A percentile compares a stretch with the other conserved stretches of the same genome.
Conservation (phyloP, 2,797 vertebrate species). For the Lagodon rhomboides region DNA sequence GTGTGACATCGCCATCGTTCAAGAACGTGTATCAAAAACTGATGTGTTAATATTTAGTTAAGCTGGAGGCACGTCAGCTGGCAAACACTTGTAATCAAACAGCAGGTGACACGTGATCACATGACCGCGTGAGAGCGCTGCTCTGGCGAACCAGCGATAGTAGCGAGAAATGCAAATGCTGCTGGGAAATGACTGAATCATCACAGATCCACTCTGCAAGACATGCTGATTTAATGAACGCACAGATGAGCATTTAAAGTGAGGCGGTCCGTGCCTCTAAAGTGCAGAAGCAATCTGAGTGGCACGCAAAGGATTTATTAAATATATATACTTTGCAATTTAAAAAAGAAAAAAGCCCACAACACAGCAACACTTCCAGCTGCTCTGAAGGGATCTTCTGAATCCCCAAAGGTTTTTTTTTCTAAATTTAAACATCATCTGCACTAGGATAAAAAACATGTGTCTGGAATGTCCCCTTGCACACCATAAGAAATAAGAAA, state of each 20-base stretch:
- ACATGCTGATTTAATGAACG: not conserved
- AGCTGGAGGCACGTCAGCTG: not conserved
- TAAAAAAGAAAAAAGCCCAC: not conserved
- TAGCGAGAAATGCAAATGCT: slow-evolving; percentile 7
- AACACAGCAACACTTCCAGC: not conserved
- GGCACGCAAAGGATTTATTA: not conserved
- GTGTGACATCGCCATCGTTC: not conserved
- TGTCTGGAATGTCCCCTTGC: not conserved
- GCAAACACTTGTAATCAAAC: slow-evolving; percentile 27
- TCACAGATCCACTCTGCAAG: not conserved
- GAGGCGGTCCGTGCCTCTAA: not conserved
- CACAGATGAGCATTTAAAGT: not conserved
- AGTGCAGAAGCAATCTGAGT: not conserved
- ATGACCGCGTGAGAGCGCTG: slow-evolving; percentile 1
- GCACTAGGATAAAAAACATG: not conserved
- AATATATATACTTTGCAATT: not conserved
- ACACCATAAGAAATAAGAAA: not conserved
- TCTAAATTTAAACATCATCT: too few relatives aligned
- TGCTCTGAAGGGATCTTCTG: not conserved
- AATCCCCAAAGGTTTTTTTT: not conserved
- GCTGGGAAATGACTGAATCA: not conserved
- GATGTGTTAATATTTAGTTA: not conserved
- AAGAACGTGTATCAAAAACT: not conserved
- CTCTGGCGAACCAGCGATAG: not conserved
- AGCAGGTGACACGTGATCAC: slow-evolving; percentile 22